Base-by-base conservation (phyloP, 1,140 invertebrate species). In the Diorhabda sublineata region DNA sequence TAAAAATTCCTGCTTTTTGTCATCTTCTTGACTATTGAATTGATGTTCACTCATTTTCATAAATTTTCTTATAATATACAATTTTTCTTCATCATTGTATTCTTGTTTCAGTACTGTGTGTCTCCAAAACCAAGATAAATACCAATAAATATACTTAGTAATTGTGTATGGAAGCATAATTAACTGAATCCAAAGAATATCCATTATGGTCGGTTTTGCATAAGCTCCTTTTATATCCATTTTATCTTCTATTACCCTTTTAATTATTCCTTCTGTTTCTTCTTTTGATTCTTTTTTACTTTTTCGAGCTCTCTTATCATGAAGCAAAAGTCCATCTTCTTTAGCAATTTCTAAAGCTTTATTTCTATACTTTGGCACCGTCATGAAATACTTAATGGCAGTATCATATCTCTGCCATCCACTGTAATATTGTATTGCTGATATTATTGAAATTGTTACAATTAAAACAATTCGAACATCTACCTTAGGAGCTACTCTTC, bases 201-300 rank as follows among this genome's bases (percentile, higher is more conserved):
- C 89, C 45, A 82, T 83, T 3, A 91, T 78, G 66, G 86, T 87
- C 5, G 92, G 93, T 78, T 93, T 94, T 0, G 91, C 91, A 82
- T 95, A 96, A 5, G 92, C 92, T 3, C 94, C 94, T 78, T 92
- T 89, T 45, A 96, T 94, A 79, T 95, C 92, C 88, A 96, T 93
- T 77, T 95, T 95, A 73, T 94, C 89, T 82, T 93, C 92, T 68
- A 96, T 90, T 7, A 96, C 89, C 81, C 88, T 86, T 74, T 89
- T 85, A 65, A 96, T 90, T 43, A 94, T 84, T 56, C 80, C 82
- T 70, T 90, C 87, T 59, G 85, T 84, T 82, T 96, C 93, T 76
- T 93, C 90, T 81, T 94, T 93, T 72, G 89, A 85, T 77, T 88
- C 83, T 81, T 93, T 91, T 76, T 84, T 90, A 84, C 88, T 83